Evolutionary conservation across 1,140 invertebrate genomes (phyloP).

Genomic region (Dinothrombium tinctorium): DNA sequence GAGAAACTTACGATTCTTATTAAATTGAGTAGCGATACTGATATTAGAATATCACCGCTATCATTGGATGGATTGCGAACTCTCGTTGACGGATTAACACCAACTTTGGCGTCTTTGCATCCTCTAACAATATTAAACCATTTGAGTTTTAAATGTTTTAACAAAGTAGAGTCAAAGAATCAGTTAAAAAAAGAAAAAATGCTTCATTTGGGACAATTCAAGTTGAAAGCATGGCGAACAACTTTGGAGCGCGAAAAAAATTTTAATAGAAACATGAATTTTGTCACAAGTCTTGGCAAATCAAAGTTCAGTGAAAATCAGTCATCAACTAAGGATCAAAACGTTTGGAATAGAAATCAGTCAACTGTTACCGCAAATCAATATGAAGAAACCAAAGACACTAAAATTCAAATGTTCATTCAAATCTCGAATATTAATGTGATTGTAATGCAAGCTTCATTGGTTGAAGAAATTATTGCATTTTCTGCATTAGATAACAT

Average conservation of each 20-base stretch:
- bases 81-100: conserved; percentile 64
- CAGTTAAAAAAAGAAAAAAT: conserved; percentile 60
- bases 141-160: conserved; percentile 57
- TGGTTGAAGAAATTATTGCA: conserved; percentile 83
- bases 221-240: conserved; percentile 8
- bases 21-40: conserved; percentile 39
- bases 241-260: conserved; percentile 8
- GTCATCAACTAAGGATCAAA: background rate
- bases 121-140: conserved; percentile 71
- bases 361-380: conserved; percentile 24
- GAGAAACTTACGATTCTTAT: conserved; percentile 26
- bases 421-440: conserved; percentile 67
- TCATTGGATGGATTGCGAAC: conserved; percentile 67
- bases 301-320: background rate
- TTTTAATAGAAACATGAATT: background rate
- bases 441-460: conserved; percentile 69
- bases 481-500: conserved; percentile 82
- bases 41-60: conserved; percentile 70
- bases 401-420: conserved; percentile 51
- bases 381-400: conserved; percentile 53
- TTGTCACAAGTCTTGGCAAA: background rate
- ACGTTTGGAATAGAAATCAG: too few species aligned
- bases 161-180: conserved; percentile 58
- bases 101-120: conserved; percentile 56
- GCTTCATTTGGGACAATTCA: conserved; percentile 35